Evolutionary conservation across 1,140 invertebrate genomes (phyloP).

Genomic region (Drosophila athabasca): DNA sequence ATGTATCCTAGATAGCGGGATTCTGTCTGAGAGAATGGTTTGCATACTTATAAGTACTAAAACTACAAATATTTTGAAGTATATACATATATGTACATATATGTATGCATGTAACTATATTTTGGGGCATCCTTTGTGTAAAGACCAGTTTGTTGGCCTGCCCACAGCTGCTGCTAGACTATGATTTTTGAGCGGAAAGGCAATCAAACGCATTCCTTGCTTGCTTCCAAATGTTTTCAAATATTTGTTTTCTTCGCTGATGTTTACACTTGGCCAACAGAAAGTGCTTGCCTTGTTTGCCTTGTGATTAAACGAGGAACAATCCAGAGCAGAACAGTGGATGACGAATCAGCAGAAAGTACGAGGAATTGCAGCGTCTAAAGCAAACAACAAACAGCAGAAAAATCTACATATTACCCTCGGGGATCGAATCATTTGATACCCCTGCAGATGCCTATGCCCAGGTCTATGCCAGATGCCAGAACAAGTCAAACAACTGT

Average conservation of each 20-base stretch:
- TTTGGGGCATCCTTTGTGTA: too few relatives aligned
- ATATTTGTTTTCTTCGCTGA: conserved; percentile 66
- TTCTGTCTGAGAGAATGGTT: too few relatives aligned
- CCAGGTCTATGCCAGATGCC: too few relatives aligned
- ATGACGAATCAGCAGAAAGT: conserved; percentile 29
- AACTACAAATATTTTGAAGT: too few relatives aligned
- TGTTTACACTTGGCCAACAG: conserved; percentile 64
- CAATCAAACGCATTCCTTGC: conserved; percentile 11
- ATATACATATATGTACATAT: too few relatives aligned
- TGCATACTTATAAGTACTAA: too few relatives aligned
- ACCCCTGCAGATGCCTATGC: too few relatives aligned
- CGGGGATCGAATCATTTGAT: too few relatives aligned
- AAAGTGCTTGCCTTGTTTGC: conserved; percentile 45
- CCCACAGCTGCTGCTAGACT: conserved; percentile 37
- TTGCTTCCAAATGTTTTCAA: conserved; percentile 47
- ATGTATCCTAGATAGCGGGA: too few relatives aligned
- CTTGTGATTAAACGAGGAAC: conserved; percentile 51
- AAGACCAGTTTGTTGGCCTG: conserved; percentile 1
- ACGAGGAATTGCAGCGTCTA: conserved; percentile 45
- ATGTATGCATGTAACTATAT: too few relatives aligned
- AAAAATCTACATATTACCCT: too few relatives aligned
- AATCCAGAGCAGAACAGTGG: not conserved
- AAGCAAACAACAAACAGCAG: conserved; percentile 25
- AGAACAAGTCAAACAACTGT: too few relatives aligned
- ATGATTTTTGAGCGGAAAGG: conserved; percentile 27